Evolutionary conservation across 1,140 invertebrate species (phyloP).

Genomic region (Drosophila orena): DNA sequence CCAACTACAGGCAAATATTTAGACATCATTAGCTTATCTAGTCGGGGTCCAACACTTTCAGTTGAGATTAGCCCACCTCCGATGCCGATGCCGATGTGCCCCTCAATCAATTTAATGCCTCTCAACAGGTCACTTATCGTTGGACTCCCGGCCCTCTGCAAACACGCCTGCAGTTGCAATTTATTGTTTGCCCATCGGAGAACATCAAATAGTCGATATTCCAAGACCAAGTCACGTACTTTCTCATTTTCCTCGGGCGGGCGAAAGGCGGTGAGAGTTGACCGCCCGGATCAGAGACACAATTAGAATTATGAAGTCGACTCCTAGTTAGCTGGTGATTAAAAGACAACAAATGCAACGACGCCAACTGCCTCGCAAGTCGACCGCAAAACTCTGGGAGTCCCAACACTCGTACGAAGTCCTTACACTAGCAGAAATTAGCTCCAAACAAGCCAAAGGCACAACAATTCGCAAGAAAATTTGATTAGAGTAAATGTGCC

Average conservation of each 20-base stretch:
- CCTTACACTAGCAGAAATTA: conserved; percentile 1
- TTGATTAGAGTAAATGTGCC: no score
- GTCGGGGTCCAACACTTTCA: conserved; percentile 30
- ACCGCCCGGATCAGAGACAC: conserved; percentile 45
- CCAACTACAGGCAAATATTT: conserved; percentile 52
- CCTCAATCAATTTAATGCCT: conserved; percentile 44
- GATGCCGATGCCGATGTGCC: conserved; percentile 1
- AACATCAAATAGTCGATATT: conserved; percentile 39
- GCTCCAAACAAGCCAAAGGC: no score
- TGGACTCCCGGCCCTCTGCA: conserved; percentile 33
- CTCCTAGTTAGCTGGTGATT: conserved; percentile 76
- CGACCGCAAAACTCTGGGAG: conserved; percentile 47
- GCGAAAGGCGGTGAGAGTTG: background rate
- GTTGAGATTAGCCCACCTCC: conserved; percentile 44
- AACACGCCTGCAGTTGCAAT: conserved; percentile 74
- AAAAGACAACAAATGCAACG: conserved; percentile 76
- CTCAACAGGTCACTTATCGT: conserved; percentile 70
- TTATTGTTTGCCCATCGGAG: conserved; percentile 66
- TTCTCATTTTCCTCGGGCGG: background rate
- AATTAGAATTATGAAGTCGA: conserved; percentile 79
- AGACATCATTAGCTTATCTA: conserved; percentile 53
- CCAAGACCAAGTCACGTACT: conserved; percentile 43
- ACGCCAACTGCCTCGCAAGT: conserved; percentile 63
- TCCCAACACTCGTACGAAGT: background rate
- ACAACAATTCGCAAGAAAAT: no score